A percentile compares a stretch with the other conserved stretches of the same genome.
These are phyloP conservation scores for Liasis olivaceus DNA, from an alignment of 2,797 vertebrate genomes.

Conservation along the genomic window DNA sequence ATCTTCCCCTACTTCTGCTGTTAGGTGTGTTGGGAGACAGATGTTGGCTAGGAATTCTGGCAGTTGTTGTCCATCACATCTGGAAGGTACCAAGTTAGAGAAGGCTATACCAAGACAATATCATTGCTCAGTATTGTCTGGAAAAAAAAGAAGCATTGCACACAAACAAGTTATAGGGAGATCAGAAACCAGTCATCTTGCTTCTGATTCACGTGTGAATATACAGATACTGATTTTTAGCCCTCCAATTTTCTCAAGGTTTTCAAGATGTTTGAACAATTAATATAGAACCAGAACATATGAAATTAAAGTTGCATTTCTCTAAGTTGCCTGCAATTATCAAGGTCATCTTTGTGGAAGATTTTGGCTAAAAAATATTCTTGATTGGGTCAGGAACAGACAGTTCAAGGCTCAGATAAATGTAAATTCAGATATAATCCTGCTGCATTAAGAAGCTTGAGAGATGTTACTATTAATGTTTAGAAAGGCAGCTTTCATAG, in stretches of 20 bases:
- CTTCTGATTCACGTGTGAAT: neutral
- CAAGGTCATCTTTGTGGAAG: neutral
- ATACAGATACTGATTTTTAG: neutral
- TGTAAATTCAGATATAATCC: neutral
- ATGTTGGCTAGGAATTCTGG: neutral
- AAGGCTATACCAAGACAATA: neutral
- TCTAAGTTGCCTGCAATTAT: neutral
- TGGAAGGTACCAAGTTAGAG: neutral
- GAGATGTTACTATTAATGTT: neutral
- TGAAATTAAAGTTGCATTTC: neutral
- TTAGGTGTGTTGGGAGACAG: neutral
- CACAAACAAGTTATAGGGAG: neutral
- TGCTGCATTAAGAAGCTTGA: neutral
- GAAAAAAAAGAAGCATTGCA: neutral
- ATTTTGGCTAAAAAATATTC: neutral
- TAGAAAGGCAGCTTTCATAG: neutral
- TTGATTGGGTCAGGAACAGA: neutral
- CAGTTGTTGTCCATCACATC: neutral
- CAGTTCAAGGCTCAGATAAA: too few relatives aligned
- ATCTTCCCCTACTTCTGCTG: too few relatives aligned
- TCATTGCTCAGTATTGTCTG: neutral
- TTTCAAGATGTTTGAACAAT: neutral
- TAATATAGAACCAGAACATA: neutral
- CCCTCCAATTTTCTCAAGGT: neutral
- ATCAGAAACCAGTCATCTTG: neutral